A percentile compares a stretch with the other conserved stretches of the same genome.
phyloP scores from a whole-genome alignment of 2,888 invertebrate species.

The Aspidiotus rigidus region DNA sequence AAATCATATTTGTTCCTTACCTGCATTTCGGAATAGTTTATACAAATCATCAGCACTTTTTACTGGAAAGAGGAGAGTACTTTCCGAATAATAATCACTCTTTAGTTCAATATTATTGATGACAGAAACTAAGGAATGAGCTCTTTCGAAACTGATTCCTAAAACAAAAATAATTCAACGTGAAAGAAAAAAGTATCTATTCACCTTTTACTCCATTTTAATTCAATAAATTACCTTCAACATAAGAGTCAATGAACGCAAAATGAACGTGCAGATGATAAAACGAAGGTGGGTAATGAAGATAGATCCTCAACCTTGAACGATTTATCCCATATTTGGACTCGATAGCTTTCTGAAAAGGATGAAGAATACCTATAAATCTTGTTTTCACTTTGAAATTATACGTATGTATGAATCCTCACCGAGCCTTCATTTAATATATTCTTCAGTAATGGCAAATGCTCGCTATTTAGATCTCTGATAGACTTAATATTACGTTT shows the following conservation, averaged over 20 bases:
- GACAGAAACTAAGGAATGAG: conserved; percentile 77
- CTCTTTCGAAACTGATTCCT: conserved; percentile 55
- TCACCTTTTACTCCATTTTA: too few relatives aligned
- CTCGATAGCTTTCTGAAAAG: conserved; percentile 59
- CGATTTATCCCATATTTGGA: conserved; percentile 63
- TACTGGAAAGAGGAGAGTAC: conserved; percentile 69
- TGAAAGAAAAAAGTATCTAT: too few relatives aligned
- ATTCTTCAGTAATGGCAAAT: conserved; percentile 73
- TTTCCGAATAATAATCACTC: conserved; percentile 72
- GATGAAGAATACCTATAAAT: conserved; percentile 8
- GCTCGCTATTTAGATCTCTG: conserved; percentile 66
- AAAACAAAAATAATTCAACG: conserved; percentile 14
- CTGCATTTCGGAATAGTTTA: background rate
- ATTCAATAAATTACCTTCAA: conserved; percentile 50
- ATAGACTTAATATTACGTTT: conserved; percentile 67
- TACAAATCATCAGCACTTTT: conserved; percentile 54
- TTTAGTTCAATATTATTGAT: conserved; percentile 80
- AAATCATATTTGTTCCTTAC: background rate
- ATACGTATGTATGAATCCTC: background rate
- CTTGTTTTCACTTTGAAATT: background rate
- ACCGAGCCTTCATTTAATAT: conserved; percentile 66
- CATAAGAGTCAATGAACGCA: conserved; percentile 66
- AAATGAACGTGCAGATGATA: conserved; percentile 95
- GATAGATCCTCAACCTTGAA: conserved; percentile 67
- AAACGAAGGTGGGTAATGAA: conserved; percentile 95